Conservation (phyloP, 2,113 vertebrate genomes). For the Tamias sibiricus region DNA sequence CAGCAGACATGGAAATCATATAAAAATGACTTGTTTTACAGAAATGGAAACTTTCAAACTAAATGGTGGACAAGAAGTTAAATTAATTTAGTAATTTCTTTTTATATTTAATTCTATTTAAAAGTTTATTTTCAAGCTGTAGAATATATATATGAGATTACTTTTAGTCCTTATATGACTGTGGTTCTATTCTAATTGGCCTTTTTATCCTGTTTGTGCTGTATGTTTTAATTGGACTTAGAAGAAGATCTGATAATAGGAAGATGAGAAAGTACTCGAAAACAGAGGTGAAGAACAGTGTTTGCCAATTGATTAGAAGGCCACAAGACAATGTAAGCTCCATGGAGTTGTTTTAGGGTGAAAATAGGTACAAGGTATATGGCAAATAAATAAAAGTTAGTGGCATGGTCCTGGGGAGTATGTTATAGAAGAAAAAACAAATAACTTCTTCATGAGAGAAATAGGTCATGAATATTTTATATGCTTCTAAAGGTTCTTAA, state of each 20-base stretch:
- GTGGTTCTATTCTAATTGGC: neutral
- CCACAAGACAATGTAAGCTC: neutral
- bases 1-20: conserved; percentile 42
- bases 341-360: neutral
- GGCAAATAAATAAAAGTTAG: neutral
- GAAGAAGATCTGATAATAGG: conserved; percentile 8
- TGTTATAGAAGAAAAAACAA: neutral
- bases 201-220: conserved; percentile 38
- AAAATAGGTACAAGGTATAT: neutral
- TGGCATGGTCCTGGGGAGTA: neutral
- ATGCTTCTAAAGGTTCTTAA: neutral
- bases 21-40: conserved; percentile 45
- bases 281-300: conserved; percentile 15
- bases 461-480: neutral
- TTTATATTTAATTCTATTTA: neutral
- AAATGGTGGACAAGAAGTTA: conserved; percentile 38
- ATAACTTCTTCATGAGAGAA: neutral
- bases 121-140: conserved; percentile 28
- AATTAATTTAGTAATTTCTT: conserved; percentile 36
- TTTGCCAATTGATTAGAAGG: neutral
- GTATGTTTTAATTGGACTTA: conserved; percentile 14
- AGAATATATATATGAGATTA: neutral
- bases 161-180: neutral
- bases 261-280: conserved; percentile 20
- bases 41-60: conserved; percentile 43